Percentiles rank a stretch among this genome's conserved stretches.
Evolutionary conservation across 64 coral and sea anemone genomes (phyloP).

Genomic region (Exaiptasia diaphana): DNA sequence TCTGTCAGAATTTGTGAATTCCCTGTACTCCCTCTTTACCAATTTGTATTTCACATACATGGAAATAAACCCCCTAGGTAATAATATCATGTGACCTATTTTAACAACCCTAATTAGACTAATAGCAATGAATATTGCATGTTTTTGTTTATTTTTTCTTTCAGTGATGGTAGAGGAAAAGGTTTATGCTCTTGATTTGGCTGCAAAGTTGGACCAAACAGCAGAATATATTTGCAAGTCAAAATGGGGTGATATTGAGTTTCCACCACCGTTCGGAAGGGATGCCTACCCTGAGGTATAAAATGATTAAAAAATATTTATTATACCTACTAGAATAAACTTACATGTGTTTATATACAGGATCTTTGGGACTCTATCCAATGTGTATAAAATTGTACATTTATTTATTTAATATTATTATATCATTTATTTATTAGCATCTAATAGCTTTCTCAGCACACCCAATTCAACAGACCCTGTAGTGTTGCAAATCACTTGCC

Average conservation of each 20-base stretch:
- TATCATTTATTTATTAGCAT: too few relatives aligned
- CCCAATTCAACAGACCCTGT: too few relatives aligned
- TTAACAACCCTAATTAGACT: not conserved
- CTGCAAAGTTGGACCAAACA: conserved; percentile 93
- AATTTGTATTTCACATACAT: conserved; percentile 92
- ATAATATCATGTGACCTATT: not conserved
- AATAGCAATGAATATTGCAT: not conserved
- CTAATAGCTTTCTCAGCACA: too few relatives aligned
- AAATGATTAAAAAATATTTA: not conserved
- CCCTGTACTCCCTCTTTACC: conserved; percentile 77
- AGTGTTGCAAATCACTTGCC: too few relatives aligned
- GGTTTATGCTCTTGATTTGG: conserved; percentile 83
- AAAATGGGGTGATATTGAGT: conserved; percentile 90
- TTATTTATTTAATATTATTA: too few relatives aligned
- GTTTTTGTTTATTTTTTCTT: not conserved
- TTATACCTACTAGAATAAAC: too few relatives aligned
- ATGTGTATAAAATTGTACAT: too few relatives aligned
- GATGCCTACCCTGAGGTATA: conserved; percentile 94
- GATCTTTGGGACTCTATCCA: not conserved
- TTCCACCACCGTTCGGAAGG: conserved; percentile 95
- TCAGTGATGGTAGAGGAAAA: conserved; percentile 76
- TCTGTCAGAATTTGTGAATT: conserved; percentile 73
- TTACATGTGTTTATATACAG: not conserved
- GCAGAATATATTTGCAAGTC: conserved; percentile 94
- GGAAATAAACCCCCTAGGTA: conserved; percentile 96